Percentiles rank a stretch among this genome's conserved stretches.
Conservation (phyloP, 2,113 vertebrate species). For the Carettochelys insculpta region DNA sequence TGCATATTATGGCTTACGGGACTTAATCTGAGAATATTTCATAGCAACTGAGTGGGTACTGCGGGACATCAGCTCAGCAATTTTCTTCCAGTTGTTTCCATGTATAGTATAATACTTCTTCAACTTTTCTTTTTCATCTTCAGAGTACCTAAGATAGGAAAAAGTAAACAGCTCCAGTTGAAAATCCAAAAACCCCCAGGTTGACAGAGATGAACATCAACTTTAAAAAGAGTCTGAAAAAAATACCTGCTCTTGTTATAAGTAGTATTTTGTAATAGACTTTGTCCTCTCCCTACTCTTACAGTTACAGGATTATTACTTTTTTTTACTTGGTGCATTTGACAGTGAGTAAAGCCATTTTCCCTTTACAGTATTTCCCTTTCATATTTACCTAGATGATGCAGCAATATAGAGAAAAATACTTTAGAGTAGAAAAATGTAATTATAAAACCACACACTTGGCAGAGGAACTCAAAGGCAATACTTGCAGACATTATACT, state of each 20-base stretch:
- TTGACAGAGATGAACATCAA: background rate
- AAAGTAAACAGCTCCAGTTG: background rate
- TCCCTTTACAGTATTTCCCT: background rate
- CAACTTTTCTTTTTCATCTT: constrained; percentile 65
- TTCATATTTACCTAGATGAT: background rate
- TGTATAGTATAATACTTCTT: constrained; percentile 69
- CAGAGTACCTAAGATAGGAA: constrained; percentile 66
- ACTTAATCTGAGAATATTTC: constrained; percentile 76
- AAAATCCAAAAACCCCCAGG: background rate
- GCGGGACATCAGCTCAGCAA: constrained; percentile 73
- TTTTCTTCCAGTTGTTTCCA: constrained; percentile 79
- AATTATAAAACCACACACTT: background rate
- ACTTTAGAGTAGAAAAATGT: background rate
- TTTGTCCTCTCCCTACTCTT: background rate
- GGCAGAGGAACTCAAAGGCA: background rate
- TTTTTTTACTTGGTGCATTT: background rate
- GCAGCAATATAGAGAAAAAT: background rate
- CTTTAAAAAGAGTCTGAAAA: background rate
- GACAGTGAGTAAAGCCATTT: background rate
- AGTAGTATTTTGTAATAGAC: background rate
- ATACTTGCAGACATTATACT: background rate
- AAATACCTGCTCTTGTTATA: background rate
- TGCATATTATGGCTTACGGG: constrained; percentile 39
- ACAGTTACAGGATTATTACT: background rate
- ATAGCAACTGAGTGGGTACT: constrained; percentile 71